Base-by-base conservation (phyloP, 92 coral and sea anemone species). In the Virgularia gustaviana region DNA sequence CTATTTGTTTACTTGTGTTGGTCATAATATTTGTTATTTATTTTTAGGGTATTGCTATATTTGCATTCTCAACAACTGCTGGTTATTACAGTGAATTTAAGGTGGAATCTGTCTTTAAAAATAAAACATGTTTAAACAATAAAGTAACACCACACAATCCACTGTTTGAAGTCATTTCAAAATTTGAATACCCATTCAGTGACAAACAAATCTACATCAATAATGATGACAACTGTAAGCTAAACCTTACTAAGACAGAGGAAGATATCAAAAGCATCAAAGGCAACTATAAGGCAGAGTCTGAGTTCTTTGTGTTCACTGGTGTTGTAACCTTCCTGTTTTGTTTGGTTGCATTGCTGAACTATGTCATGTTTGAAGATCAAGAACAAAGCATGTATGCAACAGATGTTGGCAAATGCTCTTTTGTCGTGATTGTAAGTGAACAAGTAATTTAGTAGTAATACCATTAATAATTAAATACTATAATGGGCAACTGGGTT, bases 11-110 rank as follows among this genome's bases (percentile, higher is more conserved):
- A n/a, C n/a, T n/a, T n/a, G n/a, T n/a, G n/a, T 4, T 19, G 23
- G 1, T 10, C 1, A 29, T 30, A 18, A 9, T 32, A 23, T 34
- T 24, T 24, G 33, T 18, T 38, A 9, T 11, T 72, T 57, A 58
- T 35, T 23, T 62, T 20, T 83, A 94, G 99, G 67, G 83, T 55
- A 89, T 94, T 77, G 87, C 94, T 38, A 89, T 92, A 75, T 92
- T 92, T 87, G 98, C 98, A 38, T 92, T 92, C 72, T 74, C 98
- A 15, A 89, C 96, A 0, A 87, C 89, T 27, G 98, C 90, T 52
- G 98, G 98, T 23, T 89, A 83, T 37, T 84, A 68, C 9, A 85
- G 83, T 39, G 67, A 59, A 22, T 84, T 81, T 57, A 5, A 0
- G 6, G 64, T 85, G 6, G 7, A 11, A 0, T 92, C 94, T 30